Evolutionary conservation across 2,797 vertebrate genomes (phyloP).

Genomic region (Antrozous pallidus): DNA sequence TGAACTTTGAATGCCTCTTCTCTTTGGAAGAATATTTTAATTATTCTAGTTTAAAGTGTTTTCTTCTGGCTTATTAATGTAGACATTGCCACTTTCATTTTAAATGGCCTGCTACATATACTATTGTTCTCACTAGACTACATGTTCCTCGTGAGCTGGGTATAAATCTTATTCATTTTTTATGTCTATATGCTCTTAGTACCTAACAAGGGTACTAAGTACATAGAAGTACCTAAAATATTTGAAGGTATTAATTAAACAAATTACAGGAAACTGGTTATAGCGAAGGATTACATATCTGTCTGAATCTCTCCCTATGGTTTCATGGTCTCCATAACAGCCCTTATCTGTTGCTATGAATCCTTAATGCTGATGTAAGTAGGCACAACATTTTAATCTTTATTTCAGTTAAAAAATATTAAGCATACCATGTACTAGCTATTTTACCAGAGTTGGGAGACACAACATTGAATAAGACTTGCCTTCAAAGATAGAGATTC

Average conservation of each 20-base stretch:
- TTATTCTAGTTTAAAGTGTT: neutral
- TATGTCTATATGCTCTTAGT: neutral
- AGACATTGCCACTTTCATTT: neutral
- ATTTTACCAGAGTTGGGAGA: neutral
- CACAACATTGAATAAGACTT: neutral
- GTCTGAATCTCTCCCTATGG: neutral
- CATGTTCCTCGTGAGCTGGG: neutral
- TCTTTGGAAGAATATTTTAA: neutral
- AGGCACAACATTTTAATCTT: neutral
- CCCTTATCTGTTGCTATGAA: fast-evolving
- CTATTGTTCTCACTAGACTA: neutral
- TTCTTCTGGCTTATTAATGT: neutral
- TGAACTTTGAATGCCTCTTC: neutral
- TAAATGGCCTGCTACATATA: neutral
- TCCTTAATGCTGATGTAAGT: neutral
- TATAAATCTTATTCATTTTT: neutral
- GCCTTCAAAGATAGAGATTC: neutral
- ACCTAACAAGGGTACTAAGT: neutral
- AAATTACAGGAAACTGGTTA: neutral
- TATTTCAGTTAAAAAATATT: neutral
- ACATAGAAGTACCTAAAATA: neutral
- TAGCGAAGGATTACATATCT: neutral
- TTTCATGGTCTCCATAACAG: neutral
- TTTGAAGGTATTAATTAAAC: neutral
- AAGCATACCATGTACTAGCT: neutral